Conservation (phyloP, 2,113 vertebrate genomes). For the Hepsetus odoe region DNA sequence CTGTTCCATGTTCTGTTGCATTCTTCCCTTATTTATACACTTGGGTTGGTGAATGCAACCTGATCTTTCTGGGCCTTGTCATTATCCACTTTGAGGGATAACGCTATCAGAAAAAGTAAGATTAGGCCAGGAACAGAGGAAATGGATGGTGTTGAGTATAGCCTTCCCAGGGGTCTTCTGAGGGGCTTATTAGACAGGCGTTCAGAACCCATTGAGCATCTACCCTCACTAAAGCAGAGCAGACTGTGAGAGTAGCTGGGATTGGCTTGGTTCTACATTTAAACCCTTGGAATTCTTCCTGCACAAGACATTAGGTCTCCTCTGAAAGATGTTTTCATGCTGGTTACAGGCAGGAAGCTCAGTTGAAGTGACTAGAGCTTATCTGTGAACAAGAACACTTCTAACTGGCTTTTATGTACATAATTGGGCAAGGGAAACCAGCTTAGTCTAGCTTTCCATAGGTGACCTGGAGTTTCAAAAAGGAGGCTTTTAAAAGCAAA, state of each 20-base stretch:
- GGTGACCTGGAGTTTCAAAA: neutral
- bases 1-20: neutral
- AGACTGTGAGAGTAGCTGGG: neutral
- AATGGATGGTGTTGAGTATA: neutral
- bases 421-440: neutral
- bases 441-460: neutral
- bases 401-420: neutral
- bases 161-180: neutral
- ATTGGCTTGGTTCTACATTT: neutral
- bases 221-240: neutral
- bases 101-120: neutral
- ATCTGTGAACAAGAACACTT: neutral
- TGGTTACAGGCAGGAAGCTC: constrained; percentile 8
- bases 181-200: neutral
- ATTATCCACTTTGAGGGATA: neutral
- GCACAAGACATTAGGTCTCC: neutral
- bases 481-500: neutral
- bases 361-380: neutral
- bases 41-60: neutral
- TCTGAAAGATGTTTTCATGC: constrained; percentile 1
- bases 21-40: neutral
- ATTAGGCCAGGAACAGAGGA: neutral
- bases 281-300: neutral
- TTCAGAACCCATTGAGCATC: neutral
- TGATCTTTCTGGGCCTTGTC: neutral